Evolutionary conservation across 2,797 vertebrate species (phyloP).

Genomic region (Mormyrus hasselquistii): DNA sequence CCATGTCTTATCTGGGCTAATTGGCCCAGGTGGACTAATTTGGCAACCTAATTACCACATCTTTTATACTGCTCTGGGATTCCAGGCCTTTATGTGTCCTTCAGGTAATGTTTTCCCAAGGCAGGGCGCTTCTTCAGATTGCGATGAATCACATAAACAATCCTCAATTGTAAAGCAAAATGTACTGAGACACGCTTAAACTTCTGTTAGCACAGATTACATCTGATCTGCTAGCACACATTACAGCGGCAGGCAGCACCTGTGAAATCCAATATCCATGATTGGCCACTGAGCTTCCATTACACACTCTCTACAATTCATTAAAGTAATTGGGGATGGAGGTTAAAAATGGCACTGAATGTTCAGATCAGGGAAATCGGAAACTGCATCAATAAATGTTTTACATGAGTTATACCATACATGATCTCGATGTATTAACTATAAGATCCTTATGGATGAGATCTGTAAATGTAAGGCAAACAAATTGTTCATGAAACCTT

Average conservation of each 20-base stretch:
- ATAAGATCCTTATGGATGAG: neutral
- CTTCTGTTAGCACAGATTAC: neutral
- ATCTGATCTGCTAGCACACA: neutral
- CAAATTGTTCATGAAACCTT: neutral
- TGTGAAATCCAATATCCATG: neutral
- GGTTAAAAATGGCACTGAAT: neutral
- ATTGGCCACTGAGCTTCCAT: neutral
- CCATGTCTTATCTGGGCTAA: constrained; percentile 67
- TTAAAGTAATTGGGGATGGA: neutral
- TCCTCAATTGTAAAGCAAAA: constrained; percentile 34
- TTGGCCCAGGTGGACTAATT: constrained; percentile 77
- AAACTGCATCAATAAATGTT: neutral
- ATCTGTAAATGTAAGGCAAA: neutral
- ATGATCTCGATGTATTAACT: neutral
- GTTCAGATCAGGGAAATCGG: neutral
- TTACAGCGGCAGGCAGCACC: neutral
- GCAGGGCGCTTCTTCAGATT: constrained; percentile 45
- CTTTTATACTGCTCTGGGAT: constrained; percentile 55
- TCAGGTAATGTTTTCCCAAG: constrained; percentile 58
- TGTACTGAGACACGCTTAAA: neutral
- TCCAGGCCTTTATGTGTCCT: constrained; percentile 63
- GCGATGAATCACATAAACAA: constrained; percentile 49
- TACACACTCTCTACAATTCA: neutral
- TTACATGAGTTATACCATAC: neutral
- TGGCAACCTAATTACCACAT: constrained; percentile 62